These are phyloP conservation scores for Neolamprologus caudopunctatus DNA, from an alignment of 2,113 vertebrate species.

Conservation along the genomic window DNA sequence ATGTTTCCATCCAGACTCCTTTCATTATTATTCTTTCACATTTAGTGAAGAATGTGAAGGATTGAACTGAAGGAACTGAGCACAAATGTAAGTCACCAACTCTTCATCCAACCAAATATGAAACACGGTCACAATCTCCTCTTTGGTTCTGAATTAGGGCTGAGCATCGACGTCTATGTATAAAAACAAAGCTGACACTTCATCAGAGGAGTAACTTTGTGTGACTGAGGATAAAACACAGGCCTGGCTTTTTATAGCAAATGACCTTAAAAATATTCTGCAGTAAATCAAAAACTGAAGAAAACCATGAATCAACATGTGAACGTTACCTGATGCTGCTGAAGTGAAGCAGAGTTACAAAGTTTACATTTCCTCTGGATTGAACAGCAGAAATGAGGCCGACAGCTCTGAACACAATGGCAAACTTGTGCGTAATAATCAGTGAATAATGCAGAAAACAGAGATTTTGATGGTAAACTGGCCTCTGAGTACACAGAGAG, in stretches of 20 bases:
- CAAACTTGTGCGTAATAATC: neutral
- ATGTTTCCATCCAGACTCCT: neutral
- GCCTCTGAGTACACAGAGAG: neutral
- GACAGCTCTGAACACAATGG: neutral
- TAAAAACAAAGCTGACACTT: neutral
- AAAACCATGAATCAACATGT: neutral
- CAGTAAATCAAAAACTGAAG: neutral
- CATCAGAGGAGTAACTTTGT: neutral
- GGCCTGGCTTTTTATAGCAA: neutral
- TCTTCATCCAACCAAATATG: neutral
- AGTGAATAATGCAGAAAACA: neutral
- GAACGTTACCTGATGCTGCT: neutral
- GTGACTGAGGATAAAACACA: neutral
- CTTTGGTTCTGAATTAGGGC: neutral
- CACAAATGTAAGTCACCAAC: neutral
- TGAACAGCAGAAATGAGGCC: neutral
- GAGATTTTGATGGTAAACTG: neutral
- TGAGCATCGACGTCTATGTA: rapidly evolving
- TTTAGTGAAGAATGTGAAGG: neutral
- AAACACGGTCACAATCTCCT: neutral
- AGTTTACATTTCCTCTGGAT: neutral
- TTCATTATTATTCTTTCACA: neutral
- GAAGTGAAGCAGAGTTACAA: neutral
- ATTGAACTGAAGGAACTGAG: neutral
- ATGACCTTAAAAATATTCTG: neutral